phyloP scores from a whole-genome alignment of 2,113 vertebrate species.

The Coryphaenoides rupestris region DNA sequence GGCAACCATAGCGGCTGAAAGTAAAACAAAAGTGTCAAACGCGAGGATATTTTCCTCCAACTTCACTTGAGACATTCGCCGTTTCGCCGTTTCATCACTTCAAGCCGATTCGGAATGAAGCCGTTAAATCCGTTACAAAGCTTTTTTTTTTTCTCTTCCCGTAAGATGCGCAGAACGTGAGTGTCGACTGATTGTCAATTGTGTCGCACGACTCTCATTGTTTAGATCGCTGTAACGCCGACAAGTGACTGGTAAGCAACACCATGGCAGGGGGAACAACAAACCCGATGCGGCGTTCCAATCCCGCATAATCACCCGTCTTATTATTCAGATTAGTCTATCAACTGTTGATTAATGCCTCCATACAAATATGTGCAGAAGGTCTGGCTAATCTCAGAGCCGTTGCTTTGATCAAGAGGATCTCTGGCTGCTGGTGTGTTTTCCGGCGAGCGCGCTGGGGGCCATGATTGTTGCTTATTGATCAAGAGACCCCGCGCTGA shows the following conservation, averaged over 20 bases:
- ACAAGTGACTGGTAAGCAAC: conserved; percentile 50
- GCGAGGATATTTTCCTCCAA: neutral
- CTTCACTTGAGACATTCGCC: neutral
- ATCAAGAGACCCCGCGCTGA: conserved; percentile 33
- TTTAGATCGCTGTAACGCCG: conserved; percentile 51
- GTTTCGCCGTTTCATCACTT: conserved; percentile 17
- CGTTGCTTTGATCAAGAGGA: conserved; percentile 54
- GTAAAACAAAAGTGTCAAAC: conserved; percentile 10
- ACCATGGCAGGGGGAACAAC: conserved; percentile 44
- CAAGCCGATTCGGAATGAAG: conserved; percentile 39
- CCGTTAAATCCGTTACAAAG: conserved; percentile 46
- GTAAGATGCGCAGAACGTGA: conserved; percentile 41
- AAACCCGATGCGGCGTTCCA: conserved; percentile 36
- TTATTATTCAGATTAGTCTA: conserved; percentile 57
- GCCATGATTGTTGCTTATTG: conserved; percentile 25
- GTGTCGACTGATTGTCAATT: conserved; percentile 61
- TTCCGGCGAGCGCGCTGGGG: conserved; percentile 19
- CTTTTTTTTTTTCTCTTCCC: too few relatives aligned
- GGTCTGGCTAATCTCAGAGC: conserved; percentile 38
- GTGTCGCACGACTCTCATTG: conserved; percentile 51
- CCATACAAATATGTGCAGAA: conserved; percentile 57
- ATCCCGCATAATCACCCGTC: conserved; percentile 51
- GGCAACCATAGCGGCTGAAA: conserved; percentile 3
- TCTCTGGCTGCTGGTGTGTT: conserved; percentile 52
- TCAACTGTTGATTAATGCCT: conserved; percentile 58